phyloP scores from a whole-genome alignment of 2,888 invertebrate species.

The Gymnoscelis rufifasciata region DNA sequence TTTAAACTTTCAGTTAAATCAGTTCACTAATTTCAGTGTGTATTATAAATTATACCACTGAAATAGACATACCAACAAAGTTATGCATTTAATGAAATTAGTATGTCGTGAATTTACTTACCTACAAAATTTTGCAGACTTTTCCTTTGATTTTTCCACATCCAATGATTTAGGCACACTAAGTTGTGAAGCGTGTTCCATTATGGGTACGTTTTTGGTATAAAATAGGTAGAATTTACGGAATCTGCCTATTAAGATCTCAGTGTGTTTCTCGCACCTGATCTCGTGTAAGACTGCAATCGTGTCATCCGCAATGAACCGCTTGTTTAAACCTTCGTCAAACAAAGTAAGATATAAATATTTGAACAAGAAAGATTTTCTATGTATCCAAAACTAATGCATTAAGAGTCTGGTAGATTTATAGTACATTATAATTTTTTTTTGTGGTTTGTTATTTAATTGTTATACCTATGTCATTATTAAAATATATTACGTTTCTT shows the following conservation, averaged over 20 bases:
- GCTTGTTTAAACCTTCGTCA: slow-evolving; percentile 23
- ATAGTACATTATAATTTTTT: too few relatives aligned
- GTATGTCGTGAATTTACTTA: slow-evolving; percentile 7
- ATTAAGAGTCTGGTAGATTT: neutral
- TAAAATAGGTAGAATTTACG: slow-evolving; percentile 2
- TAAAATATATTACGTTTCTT: too few relatives aligned
- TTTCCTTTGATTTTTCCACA: slow-evolving; percentile 17
- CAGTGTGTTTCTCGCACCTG: slow-evolving; percentile 16
- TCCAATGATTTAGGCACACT: slow-evolving; percentile 13
- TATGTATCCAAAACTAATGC: neutral
- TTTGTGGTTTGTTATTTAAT: too few relatives aligned
- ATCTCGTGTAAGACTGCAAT: slow-evolving; percentile 18
- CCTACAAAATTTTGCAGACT: slow-evolving; percentile 18
- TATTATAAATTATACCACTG: too few relatives aligned
- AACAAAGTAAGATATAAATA: slow-evolving; percentile 28
- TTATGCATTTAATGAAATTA: too few relatives aligned
- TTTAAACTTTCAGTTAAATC: too few relatives aligned
- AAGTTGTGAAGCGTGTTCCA: slow-evolving; percentile 14
- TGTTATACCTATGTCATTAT: too few relatives aligned
- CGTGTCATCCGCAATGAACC: slow-evolving; percentile 23
- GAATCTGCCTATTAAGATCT: too few relatives aligned
- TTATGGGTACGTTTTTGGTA: slow-evolving; percentile 9
- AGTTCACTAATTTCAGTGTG: too few relatives aligned
- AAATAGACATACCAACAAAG: too few relatives aligned
- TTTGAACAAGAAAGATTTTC: slow-evolving; percentile 22